Base-by-base conservation (phyloP, 2,797 vertebrate species). In the Coendou prehensilis region DNA sequence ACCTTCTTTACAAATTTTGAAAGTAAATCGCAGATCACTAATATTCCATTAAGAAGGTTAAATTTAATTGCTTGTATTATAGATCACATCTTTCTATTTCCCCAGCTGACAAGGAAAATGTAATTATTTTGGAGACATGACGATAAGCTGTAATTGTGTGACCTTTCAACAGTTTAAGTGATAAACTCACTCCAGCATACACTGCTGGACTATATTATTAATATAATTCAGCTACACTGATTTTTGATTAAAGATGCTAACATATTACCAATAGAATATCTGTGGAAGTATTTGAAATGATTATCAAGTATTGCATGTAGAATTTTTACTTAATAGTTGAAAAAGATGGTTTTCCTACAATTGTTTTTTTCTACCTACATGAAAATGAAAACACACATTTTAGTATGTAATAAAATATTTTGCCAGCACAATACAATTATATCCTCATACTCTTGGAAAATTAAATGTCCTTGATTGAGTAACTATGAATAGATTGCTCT, bases 81-180 rank as follows among this genome's bases (percentile, higher is more conserved):
- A 79, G 75, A 89, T 52, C 50, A 89, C 91, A 93, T 91, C 81
- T 89, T 89, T 88, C 87, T 89, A 91, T 96, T 97, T 97, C 4
- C 96, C 87, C 92, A 96, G 97, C 59, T 91, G 87, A 97, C 69
- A 89, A 18, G 54, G 54, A 90, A 80, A 93, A 69, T 91, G 75
- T 96, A 95, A 97, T 95, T 97, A 67, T 96, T 98, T 81, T 92
- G 96, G 93, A 97, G 98, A 96, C 87, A 91, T 2, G 61, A 79
- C 94, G 87, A 64, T 92, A 37, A 86, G 20, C 37, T 97, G 76
- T 96, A 97, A 97, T 96, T 92, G 56, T 95, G 89, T 98, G 98
- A 98, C 98, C 98, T 98, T 98, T 98, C 57, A 56, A 96, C 87
- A 92, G 54, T 97, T 98, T 92, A 98, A 98, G 84, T 87, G 97